A percentile compares a stretch with the other conserved stretches of the same genome.
Conservation (phyloP, 2,113 vertebrate genomes). For the Verasper variegatus region DNA sequence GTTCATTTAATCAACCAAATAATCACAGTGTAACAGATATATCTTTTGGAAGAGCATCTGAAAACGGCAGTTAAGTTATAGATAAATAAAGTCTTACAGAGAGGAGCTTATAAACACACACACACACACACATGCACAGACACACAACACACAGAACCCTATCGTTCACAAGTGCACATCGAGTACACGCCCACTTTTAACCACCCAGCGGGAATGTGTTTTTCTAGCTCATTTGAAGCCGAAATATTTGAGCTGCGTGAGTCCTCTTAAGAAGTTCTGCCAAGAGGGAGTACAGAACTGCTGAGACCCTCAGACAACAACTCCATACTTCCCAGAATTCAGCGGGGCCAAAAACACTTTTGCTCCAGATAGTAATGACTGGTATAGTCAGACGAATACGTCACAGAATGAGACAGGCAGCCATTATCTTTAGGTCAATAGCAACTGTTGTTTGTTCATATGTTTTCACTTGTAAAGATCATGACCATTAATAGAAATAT, state of each 20-base stretch:
- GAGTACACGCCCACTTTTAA: slow-evolving; percentile 70
- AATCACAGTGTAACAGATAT: slow-evolving; percentile 53
- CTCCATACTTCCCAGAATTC: slow-evolving; percentile 81
- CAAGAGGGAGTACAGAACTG: slow-evolving; percentile 73
- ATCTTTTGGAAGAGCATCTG: slow-evolving; percentile 44
- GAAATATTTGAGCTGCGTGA: slow-evolving; percentile 83
- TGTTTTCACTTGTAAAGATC: too few relatives aligned
- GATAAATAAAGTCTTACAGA: slow-evolving; percentile 69
- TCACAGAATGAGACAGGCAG: slow-evolving; percentile 17
- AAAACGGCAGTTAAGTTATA: slow-evolving; percentile 33
- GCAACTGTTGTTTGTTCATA: not conserved
- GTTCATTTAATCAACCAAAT: slow-evolving; percentile 57
- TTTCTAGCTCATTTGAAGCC: slow-evolving; percentile 83
- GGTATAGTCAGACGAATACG: slow-evolving; percentile 43
- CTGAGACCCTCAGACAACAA: slow-evolving; percentile 82
- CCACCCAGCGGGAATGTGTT: slow-evolving; percentile 81
- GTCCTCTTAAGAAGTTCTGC: slow-evolving; percentile 79
- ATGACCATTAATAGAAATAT: too few relatives aligned
- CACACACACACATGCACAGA: slow-evolving; percentile 46
- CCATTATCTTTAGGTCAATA: not conserved
- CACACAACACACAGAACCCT: slow-evolving; percentile 30
- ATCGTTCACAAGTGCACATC: slow-evolving; percentile 52
- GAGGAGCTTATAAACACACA: slow-evolving; percentile 43
- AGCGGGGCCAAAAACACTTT: slow-evolving; percentile 74
- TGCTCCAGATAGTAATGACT: slow-evolving; percentile 64